Evolutionary conservation across 2,113 vertebrate species (phyloP).

Genomic region (Chlorodrepanis virens): DNA sequence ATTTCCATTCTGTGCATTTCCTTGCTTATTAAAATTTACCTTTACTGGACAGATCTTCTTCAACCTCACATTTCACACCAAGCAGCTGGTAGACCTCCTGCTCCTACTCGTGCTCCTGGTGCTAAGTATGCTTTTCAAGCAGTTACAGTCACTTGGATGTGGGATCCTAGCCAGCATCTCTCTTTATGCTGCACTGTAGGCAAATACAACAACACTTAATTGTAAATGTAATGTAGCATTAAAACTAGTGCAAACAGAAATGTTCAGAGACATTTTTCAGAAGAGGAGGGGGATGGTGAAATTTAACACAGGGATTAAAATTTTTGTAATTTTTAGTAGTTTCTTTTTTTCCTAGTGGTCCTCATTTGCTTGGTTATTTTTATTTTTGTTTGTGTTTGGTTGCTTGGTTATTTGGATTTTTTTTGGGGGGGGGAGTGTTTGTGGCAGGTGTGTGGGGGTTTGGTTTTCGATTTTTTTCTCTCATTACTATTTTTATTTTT

Average conservation of each 20-base stretch:
- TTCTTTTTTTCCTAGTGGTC: neutral
- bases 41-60: neutral
- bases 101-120: too few species aligned
- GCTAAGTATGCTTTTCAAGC: neutral
- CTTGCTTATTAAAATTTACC: neutral
- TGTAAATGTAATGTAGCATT: neutral
- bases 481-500: neutral
- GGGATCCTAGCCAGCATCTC: neutral
- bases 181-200: neutral
- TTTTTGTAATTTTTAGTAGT: neutral
- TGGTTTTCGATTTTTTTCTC: neutral
- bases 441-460: too few species aligned
- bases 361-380: neutral
- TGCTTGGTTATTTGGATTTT: neutral
- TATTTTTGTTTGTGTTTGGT: neutral
- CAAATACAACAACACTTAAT: neutral
- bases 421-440: too few species aligned
- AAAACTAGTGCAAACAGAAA: neutral
- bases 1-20: neutral
- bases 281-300: neutral
- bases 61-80: neutral
- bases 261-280: neutral
- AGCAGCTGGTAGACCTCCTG: neutral
- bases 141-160: too few species aligned
- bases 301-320: neutral